Evolutionary conservation across 2,888 invertebrate species (phyloP).

Genomic region (Macrophya annulata): DNA sequence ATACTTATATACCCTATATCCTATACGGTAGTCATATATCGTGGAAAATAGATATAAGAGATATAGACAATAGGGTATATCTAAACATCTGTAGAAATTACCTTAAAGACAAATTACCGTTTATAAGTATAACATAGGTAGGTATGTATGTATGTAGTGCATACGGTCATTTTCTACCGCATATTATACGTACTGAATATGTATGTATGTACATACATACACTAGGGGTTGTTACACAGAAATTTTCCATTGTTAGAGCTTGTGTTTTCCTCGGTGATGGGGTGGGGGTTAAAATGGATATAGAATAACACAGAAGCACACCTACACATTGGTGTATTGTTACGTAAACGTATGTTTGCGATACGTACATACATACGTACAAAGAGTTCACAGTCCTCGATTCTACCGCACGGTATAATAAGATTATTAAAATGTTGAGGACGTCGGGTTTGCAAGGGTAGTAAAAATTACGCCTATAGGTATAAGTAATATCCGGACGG

Average conservation of each 20-base stretch:
- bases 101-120: conserved; percentile 22
- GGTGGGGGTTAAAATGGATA: background rate
- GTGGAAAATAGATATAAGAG: background rate
- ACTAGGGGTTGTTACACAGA: background rate
- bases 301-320: background rate
- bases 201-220: background rate
- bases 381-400: conserved; percentile 9
- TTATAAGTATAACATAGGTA: background rate
- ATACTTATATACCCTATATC: background rate
- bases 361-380: background rate
- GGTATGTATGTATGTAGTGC: background rate
- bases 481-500: no score
- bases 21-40: background rate
- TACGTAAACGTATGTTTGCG: background rate
- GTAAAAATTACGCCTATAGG: background rate
- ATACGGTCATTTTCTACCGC: background rate
- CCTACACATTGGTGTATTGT: background rate
- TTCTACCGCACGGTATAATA: background rate
- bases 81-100: background rate
- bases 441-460: background rate
- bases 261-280: background rate
- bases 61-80: background rate
- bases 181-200: background rate
- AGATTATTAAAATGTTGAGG: background rate
- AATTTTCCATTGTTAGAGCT: background rate